These are phyloP conservation scores for Pogona vitticeps DNA, from an alignment of 2,113 vertebrate genomes.

Conservation along the genomic window DNA sequence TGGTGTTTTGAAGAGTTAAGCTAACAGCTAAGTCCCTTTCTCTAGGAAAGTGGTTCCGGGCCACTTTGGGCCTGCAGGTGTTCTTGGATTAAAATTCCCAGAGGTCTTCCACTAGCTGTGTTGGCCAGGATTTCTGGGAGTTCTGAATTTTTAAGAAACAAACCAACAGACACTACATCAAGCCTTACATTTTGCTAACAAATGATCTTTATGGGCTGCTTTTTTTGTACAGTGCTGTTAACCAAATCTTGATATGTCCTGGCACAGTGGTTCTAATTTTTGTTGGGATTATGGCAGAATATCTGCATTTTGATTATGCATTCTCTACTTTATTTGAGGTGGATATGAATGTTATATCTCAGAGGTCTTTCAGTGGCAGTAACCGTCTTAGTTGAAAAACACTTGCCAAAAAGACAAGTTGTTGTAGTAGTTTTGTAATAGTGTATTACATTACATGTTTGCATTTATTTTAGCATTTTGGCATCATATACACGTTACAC, in stretches of 20 bases:
- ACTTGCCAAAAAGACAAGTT: background rate
- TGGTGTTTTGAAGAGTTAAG: too few species aligned
- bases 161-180: too few species aligned
- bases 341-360: background rate
- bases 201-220: background rate
- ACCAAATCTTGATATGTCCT: background rate
- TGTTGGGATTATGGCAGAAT: background rate
- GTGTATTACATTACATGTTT: background rate
- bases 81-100: too few species aligned
- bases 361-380: background rate
- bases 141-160: too few species aligned
- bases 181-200: too few species aligned
- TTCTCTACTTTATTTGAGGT: background rate
- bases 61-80: too few species aligned
- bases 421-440: background rate
- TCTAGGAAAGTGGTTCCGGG: too few species aligned
- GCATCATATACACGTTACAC: background rate
- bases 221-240: background rate
- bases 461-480: background rate
- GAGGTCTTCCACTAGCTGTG: too few species aligned
- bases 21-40: too few species aligned
- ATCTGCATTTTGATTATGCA: background rate
- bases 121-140: too few species aligned
- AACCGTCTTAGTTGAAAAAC: background rate
- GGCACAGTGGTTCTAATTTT: background rate